Conservation (phyloP, 2,888 invertebrate species). For the Ornithoptera alexandrae region DNA sequence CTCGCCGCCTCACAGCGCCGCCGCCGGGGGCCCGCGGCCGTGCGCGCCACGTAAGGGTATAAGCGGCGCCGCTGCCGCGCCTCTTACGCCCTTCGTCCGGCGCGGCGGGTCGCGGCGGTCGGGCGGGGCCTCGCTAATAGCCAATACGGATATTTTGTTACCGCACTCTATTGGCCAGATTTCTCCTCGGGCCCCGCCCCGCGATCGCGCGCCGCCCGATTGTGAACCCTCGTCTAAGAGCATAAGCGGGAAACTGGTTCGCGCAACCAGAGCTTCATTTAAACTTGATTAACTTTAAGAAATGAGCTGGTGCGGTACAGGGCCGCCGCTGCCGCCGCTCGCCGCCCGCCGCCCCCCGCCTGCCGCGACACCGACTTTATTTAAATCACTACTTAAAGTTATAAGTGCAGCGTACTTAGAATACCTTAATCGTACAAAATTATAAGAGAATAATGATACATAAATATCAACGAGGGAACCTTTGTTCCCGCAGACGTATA, state of each 20-base stretch:
- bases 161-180: constrained; percentile 82
- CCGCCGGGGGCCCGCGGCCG: constrained; percentile 45
- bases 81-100: constrained; percentile 43
- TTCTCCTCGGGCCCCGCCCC: constrained; percentile 75
- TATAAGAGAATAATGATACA: constrained; percentile 19
- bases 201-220: constrained; percentile 45
- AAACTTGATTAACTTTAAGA: constrained; percentile 80
- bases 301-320: constrained; percentile 50
- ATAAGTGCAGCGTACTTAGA: constrained; percentile 20
- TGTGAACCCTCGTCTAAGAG: constrained; percentile 44
- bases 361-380: constrained; percentile 17
- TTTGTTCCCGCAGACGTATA: too few relatives aligned
- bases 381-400: constrained; percentile 25
- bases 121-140: constrained; percentile 78
- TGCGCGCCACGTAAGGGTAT: constrained; percentile 38
- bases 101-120: constrained; percentile 46
- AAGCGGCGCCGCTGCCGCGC: constrained; percentile 34
- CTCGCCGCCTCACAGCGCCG: constrained; percentile 53
- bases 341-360: constrained; percentile 10
- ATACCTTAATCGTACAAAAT: constrained; percentile 24
- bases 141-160: constrained; percentile 82
- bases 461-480: constrained; percentile 5
- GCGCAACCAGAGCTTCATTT: constrained; percentile 57
- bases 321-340: constrained; percentile 2
- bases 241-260: constrained; percentile 47